These are phyloP conservation scores for Conus betulinus DNA, from an alignment of 1,140 invertebrate genomes.

Conservation along the genomic window DNA sequence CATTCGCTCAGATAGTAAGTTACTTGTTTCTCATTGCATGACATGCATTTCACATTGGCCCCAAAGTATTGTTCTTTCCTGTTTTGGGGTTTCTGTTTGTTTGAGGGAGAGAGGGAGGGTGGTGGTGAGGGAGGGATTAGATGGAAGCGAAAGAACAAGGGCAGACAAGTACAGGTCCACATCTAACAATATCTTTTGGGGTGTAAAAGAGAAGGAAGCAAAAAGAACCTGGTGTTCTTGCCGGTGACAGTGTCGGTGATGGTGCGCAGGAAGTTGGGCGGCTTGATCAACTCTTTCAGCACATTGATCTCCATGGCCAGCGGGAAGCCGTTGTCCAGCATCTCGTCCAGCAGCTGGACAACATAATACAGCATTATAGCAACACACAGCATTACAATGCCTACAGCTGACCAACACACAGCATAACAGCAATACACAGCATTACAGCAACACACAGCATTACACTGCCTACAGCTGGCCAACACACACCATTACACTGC, in stretches of 20 bases:
- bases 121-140: too few species aligned
- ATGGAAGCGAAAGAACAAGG: too few species aligned
- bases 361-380: neutral
- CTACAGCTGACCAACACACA: neutral
- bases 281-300: conserved; percentile 98
- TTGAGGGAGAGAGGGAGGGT: too few species aligned
- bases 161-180: too few species aligned
- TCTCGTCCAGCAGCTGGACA: conserved; percentile 93
- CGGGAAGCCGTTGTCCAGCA: conserved; percentile 99
- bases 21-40: too few species aligned
- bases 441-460: neutral
- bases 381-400: neutral
- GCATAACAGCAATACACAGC: neutral
- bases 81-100: too few species aligned
- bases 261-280: conserved; percentile 97
- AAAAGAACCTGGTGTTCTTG: conserved; percentile 95
- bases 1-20: too few species aligned
- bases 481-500: too few species aligned
- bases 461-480: too few species aligned
- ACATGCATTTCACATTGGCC: too few species aligned
- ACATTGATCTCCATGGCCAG: conserved; percentile 99
- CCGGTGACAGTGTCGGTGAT: conserved; percentile 99
- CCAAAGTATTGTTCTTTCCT: too few species aligned
- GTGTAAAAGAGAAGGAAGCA: conserved; percentile 55
- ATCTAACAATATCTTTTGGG: too few species aligned